These are phyloP conservation scores for Pterocles burchelli DNA, from an alignment of 2,113 vertebrate species.

Conservation along the genomic window DNA sequence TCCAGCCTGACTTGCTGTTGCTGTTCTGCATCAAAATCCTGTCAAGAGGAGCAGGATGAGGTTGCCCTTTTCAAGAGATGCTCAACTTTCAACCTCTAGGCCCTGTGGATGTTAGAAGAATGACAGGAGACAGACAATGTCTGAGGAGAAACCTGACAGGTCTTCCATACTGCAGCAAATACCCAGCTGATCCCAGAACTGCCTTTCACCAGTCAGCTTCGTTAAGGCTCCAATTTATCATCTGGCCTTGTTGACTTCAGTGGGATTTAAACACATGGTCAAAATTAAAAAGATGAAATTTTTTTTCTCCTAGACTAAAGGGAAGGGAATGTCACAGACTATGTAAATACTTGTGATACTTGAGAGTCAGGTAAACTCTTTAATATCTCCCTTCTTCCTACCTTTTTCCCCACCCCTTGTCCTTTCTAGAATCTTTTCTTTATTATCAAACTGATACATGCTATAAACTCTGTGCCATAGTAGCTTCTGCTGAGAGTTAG, in stretches of 20 bases:
- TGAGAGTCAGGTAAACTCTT: neutral
- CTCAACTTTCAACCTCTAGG: neutral
- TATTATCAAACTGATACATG: neutral
- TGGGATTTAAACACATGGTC: neutral
- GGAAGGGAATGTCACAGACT: neutral
- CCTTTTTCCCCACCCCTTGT: neutral
- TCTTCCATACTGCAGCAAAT: neutral
- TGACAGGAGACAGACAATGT: neutral
- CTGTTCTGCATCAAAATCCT: conserved; percentile 40
- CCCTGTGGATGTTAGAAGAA: neutral
- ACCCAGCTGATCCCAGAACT: neutral
- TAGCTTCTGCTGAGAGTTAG: neutral
- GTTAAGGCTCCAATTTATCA: neutral
- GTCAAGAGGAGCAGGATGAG: neutral
- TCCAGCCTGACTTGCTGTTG: neutral
- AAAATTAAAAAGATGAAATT: neutral
- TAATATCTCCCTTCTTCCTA: neutral
- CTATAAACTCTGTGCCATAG: neutral
- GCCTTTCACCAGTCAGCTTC: neutral
- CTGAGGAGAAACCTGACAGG: neutral
- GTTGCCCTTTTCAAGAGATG: neutral
- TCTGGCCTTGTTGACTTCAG: neutral
- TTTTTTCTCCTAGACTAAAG: neutral
- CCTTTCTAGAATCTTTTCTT: neutral
- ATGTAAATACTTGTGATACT: neutral